Evolutionary conservation across 2,888 invertebrate genomes (phyloP), one percentile per base, ranked within the genome.

Genomic region (Cloeon dipterum): DNA sequence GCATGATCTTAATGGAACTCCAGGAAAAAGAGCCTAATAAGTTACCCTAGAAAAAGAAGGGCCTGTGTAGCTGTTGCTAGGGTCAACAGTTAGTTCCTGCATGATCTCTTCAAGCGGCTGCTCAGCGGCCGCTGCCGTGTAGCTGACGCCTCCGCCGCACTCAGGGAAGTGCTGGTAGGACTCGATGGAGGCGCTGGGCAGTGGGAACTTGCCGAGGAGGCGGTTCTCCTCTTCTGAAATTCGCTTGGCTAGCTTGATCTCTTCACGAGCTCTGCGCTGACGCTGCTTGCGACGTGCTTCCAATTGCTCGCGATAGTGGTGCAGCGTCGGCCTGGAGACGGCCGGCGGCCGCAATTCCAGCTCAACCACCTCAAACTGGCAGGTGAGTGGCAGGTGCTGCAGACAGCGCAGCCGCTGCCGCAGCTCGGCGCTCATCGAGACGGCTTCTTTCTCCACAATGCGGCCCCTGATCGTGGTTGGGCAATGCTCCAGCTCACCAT

Each of bases 321-420:
- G 58, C 19, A 83, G 51, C 29, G 83, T 75, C 35, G 70, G 67
- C 37, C 63, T 54, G 4, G 73, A 70, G 3, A 93, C 64, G 40
- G 70, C 52, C 0, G 83, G 82, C 20, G 74, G 68, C 42, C 66
- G 65, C 35, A 96, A 58, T 40, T 79, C 70, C 40, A 94, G 66
- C 57, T 94, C 94, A 25, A 82, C 85, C 25, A 93, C 68, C 49
- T 86, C 79, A 58, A 89, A 88, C 40, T 81, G 78, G 49, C 86
- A 85, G 41, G 85, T 79, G 5, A 91, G 62, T 1, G 94, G 93
- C 46, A 96, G 62, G 56, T 96, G 94, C 37, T 76, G 68, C 34
- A 86, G 57, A 49, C 79, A 83, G 34, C 78, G 65, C 45, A 79
- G 59, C 33, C 78, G 64, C 41, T 68, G 68, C 46, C 89, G 63